Percentiles rank a stretch among this genome's conserved stretches.
phyloP scores from a whole-genome alignment of 2,113 vertebrate species.

The Isurus oxyrinchus region DNA sequence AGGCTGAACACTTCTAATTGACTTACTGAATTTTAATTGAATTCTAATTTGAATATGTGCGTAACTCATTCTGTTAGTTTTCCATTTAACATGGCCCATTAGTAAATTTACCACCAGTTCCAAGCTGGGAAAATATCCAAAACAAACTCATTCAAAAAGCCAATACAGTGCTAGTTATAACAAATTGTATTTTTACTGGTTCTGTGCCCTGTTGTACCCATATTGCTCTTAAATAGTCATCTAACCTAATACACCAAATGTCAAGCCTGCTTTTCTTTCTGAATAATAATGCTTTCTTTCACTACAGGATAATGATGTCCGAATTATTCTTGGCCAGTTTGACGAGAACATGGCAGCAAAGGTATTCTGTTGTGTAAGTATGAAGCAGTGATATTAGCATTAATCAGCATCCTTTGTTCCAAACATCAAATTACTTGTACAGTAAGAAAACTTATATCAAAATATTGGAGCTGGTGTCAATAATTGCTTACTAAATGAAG shows the following conservation, averaged over 20 bases:
- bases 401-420: not conserved
- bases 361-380: slow-evolving; percentile 99
- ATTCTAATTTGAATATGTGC: not conserved
- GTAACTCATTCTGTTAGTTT: not conserved
- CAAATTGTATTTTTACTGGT: not conserved
- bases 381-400: slow-evolving; percentile 22
- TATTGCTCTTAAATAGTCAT: not conserved
- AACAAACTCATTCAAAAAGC: not conserved
- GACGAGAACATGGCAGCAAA: slow-evolving; percentile 92
- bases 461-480: not conserved
- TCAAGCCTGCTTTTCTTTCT: not conserved
- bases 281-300: slow-evolving; percentile 41
- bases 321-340: slow-evolving; percentile 98
- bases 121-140: not conserved
- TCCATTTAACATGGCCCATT: not conserved
- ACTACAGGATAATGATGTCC: slow-evolving; percentile 85
- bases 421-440: not conserved
- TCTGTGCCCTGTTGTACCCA: not conserved
- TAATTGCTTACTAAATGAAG: not conserved
- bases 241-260: not conserved
- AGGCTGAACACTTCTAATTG: not conserved
- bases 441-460: too few species aligned
- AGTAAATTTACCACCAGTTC: not conserved
- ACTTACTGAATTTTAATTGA: not conserved
- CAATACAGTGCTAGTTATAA: not conserved